Evolutionary conservation across 2,888 invertebrate genomes (phyloP).

Genomic region (Caenorhabditis sp.): DNA sequence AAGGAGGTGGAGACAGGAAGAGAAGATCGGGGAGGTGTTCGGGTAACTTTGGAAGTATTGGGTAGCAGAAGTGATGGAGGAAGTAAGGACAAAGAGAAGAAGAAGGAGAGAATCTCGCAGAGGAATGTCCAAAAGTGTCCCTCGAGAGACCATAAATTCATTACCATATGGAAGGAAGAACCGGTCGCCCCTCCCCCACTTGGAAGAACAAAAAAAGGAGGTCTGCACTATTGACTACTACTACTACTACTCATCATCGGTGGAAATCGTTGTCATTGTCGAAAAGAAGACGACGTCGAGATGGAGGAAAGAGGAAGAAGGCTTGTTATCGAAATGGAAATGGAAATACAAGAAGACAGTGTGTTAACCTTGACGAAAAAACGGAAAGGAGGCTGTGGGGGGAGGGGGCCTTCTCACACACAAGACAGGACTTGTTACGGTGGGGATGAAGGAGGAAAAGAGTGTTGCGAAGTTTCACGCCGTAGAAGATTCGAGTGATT

Average conservation of each 20-base stretch:
- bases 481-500: conserved; percentile 16
- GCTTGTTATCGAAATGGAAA: conserved; percentile 51
- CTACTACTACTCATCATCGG: conserved; percentile 8
- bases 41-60: not conserved
- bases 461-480: conserved; percentile 38
- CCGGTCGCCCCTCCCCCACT: conserved; percentile 27
- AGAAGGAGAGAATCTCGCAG: not conserved
- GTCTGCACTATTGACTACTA: conserved; percentile 21
- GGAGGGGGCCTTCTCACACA: conserved; percentile 32
- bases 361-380: conserved; percentile 53
- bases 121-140: not conserved
- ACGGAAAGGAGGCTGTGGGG: too few species aligned
- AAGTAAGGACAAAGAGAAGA: not conserved
- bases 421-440: conserved; percentile 46
- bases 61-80: not conserved
- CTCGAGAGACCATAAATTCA: too few species aligned
- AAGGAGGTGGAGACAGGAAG: conserved; percentile 12
- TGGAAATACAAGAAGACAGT: conserved; percentile 11
- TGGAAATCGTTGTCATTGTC: conserved; percentile 28
- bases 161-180: too few species aligned
- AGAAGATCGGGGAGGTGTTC: conserved; percentile 18
- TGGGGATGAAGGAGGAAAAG: not conserved
- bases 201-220: conserved; percentile 39
- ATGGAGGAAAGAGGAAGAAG: conserved; percentile 37
- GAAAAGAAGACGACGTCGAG: conserved; percentile 23